Conservation (phyloP, 2,888 invertebrate genomes). For the Nomada goodeniana region DNA sequence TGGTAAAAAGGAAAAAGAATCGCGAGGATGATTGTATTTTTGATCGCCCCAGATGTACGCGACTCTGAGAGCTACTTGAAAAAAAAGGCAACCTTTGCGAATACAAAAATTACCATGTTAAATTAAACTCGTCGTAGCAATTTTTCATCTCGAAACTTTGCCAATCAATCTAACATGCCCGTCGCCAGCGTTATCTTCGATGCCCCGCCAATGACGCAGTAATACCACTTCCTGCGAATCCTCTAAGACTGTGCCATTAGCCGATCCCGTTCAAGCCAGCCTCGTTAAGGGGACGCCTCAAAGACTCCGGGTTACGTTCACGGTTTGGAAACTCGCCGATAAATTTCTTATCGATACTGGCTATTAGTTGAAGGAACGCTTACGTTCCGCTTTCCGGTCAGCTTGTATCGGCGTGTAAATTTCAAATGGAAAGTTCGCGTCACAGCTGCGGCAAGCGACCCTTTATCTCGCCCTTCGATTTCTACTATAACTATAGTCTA, state of each 20-base stretch:
- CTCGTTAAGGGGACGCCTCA: neutral
- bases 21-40: too few relatives aligned
- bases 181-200: neutral
- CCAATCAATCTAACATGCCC: constrained; percentile 14
- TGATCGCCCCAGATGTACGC: too few relatives aligned
- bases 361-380: constrained; percentile 53
- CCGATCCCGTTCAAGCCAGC: neutral
- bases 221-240: neutral
- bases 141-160: neutral
- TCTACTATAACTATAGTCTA: too few relatives aligned
- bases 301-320: constrained; percentile 27
- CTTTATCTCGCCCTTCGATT: constrained; percentile 59
- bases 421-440: constrained; percentile 64
- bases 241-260: constrained; percentile 2
- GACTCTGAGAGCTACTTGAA: too few relatives aligned
- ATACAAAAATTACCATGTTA: neutral
- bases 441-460: constrained; percentile 58
- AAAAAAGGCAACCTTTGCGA: too few relatives aligned
- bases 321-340: constrained; percentile 45
- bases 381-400: constrained; percentile 30
- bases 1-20: too few relatives aligned
- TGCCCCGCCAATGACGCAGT: neutral
- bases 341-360: constrained; percentile 54
- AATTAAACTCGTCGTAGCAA: neutral
- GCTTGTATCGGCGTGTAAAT: constrained; percentile 59